Evolutionary conservation across 2,113 vertebrate genomes (phyloP).

Genomic region (Amphiprion ocellaris): DNA sequence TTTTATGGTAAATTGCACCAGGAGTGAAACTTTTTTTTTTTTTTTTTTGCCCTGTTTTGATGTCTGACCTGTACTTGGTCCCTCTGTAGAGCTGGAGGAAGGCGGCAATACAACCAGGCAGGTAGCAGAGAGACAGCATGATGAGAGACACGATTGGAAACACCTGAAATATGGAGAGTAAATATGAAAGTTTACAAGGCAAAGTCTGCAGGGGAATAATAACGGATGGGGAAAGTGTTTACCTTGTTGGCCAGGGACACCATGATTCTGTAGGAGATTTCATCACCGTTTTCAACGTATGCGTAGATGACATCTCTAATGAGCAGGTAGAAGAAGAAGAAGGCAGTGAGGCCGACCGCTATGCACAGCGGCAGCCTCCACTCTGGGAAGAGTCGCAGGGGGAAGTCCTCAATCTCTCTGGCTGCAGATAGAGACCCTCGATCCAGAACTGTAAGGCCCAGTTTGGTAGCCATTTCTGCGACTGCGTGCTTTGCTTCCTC

Average conservation of each 20-base stretch:
- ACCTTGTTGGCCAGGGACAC: constrained; percentile 90
- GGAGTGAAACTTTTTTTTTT: not conserved
- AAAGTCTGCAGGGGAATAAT: not conserved
- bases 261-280: constrained; percentile 87
- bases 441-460: constrained; percentile 91
- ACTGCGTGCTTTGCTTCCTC: constrained; percentile 88
- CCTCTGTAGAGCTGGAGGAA: constrained; percentile 92
- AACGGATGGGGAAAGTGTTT: not conserved
- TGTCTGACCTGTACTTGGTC: constrained; percentile 89
- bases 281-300: constrained; percentile 70
- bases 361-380: constrained; percentile 90
- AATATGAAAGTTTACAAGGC: not conserved
- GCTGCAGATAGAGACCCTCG: constrained; percentile 89
- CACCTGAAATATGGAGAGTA: constrained; percentile 54
- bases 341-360: constrained; percentile 79
- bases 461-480: constrained; percentile 85
- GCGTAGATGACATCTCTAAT: constrained; percentile 86
- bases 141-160: constrained; percentile 89
- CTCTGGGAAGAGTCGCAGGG: constrained; percentile 92
- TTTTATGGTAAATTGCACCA: not conserved
- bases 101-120: constrained; percentile 91
- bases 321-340: constrained; percentile 89
- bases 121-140: constrained; percentile 91
- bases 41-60: not conserved
- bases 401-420: constrained; percentile 92